Conservation (phyloP, 1,140 invertebrate genomes). For the Drosophila cardini region DNA sequence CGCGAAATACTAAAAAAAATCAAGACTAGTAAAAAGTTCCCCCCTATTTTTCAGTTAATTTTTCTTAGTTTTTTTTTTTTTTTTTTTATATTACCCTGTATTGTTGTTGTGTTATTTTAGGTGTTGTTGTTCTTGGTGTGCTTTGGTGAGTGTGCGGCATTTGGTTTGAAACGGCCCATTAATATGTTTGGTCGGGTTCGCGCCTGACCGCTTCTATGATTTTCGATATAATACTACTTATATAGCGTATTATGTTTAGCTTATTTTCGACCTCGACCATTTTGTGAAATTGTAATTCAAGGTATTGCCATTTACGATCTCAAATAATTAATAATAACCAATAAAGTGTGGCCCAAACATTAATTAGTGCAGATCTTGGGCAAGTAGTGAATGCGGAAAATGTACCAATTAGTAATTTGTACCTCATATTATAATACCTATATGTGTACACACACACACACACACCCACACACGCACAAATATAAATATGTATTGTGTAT, state of each 20-base stretch:
- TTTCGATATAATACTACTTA: slow-evolving; percentile 30
- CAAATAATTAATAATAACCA: slow-evolving; percentile 23
- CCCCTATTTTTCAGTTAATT: slow-evolving; percentile 7
- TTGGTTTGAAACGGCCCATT: slow-evolving; percentile 68
- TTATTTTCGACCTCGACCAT: slow-evolving; percentile 49
- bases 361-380: slow-evolving; percentile 46
- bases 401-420: slow-evolving; percentile 38
- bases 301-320: slow-evolving; percentile 33
- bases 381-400: slow-evolving; percentile 33
- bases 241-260: neutral
- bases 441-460: no score
- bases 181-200: slow-evolving; percentile 61
- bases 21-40: slow-evolving; percentile 66
- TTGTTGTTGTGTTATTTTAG: slow-evolving; percentile 24
- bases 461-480: no score
- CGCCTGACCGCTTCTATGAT: slow-evolving; percentile 58
- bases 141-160: slow-evolving; percentile 70
- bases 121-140: slow-evolving; percentile 54
- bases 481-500: slow-evolving; percentile 1
- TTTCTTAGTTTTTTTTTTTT: neutral
- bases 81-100: slow-evolving; percentile 12
- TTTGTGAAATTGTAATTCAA: slow-evolving; percentile 37
- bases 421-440: slow-evolving; percentile 6
- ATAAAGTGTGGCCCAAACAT: slow-evolving; percentile 32
- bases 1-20: slow-evolving; percentile 79